Conservation (phyloP, 2,113 vertebrate genomes). For the Columba livia region DNA sequence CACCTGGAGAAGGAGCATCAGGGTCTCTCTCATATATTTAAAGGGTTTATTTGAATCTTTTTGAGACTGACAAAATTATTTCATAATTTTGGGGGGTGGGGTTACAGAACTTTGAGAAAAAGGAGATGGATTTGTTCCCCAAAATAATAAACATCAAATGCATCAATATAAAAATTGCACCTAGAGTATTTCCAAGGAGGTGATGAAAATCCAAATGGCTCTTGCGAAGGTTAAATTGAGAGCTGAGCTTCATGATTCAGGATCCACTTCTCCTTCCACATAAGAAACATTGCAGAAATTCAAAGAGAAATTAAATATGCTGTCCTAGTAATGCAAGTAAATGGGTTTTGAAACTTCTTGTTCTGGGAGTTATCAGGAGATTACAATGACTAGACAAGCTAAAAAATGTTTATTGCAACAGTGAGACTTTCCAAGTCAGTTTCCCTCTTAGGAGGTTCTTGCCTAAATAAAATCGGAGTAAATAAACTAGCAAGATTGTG, state of each 20-base stretch:
- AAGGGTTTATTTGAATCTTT: conserved; percentile 25
- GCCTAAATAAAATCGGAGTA: background rate
- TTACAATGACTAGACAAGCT: background rate
- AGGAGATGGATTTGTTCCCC: background rate
- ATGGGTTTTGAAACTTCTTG: background rate
- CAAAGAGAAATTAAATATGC: background rate
- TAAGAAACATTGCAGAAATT: background rate
- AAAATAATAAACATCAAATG: background rate
- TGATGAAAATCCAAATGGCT: background rate
- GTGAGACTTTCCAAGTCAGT: background rate
- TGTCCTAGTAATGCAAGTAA: background rate
- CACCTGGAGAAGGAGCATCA: background rate
- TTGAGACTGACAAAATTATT: background rate
- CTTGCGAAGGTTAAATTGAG: background rate
- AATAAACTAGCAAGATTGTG: background rate
- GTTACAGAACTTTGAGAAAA: background rate
- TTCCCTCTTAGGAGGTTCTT: background rate
- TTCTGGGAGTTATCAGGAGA: background rate
- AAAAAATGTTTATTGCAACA: background rate
- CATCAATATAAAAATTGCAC: background rate
- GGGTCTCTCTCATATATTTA: conserved; percentile 20
- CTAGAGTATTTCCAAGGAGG: background rate
- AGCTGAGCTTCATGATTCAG: background rate
- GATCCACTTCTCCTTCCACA: background rate
- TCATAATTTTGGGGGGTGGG: background rate